Conservation (phyloP, 2,113 vertebrate species). For the Tylochromis polylepis region DNA sequence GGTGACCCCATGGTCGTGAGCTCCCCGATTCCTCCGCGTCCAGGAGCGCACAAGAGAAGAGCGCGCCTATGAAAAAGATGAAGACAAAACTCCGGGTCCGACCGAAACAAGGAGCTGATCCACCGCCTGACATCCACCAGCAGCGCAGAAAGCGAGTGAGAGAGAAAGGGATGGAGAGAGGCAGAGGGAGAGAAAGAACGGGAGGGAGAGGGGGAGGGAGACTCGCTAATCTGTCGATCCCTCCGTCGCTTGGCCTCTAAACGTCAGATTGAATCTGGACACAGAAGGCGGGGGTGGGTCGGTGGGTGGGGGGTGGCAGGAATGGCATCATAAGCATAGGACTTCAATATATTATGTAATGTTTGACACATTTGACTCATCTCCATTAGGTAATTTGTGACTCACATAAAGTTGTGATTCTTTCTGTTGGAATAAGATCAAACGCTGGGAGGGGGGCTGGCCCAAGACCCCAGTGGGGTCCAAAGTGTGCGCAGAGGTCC, state of each 20-base stretch:
- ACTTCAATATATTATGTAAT: conserved; percentile 53
- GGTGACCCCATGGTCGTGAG: conserved; percentile 50
- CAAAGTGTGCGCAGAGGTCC: not conserved
- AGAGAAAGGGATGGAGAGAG: not conserved
- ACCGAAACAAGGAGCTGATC: conserved; percentile 23
- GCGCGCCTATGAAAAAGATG: not conserved
- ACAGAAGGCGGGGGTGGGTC: not conserved
- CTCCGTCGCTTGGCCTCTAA: conserved; percentile 42
- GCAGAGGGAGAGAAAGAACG: not conserved
- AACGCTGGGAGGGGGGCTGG: not conserved
- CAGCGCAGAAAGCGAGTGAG: not conserved
- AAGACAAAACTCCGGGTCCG: not conserved
- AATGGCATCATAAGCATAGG: conserved; percentile 3
- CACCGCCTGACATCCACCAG: conserved; percentile 34
- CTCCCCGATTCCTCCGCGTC: not conserved
- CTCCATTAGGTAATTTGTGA: not conserved
- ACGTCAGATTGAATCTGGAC: conserved; percentile 63
- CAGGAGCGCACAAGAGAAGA: conserved; percentile 12
- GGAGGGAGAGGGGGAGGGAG: not conserved
- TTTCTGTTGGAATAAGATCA: not conserved
- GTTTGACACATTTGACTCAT: conserved; percentile 23
- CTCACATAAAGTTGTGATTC: not conserved
- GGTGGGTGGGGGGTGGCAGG: not conserved
- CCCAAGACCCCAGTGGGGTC: too few species aligned
- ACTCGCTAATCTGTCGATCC: conserved; percentile 54